Percentiles rank a stretch among this genome's conserved stretches.
Conservation (phyloP, 1,140 invertebrate species). For the Lordiphosa collinella region DNA sequence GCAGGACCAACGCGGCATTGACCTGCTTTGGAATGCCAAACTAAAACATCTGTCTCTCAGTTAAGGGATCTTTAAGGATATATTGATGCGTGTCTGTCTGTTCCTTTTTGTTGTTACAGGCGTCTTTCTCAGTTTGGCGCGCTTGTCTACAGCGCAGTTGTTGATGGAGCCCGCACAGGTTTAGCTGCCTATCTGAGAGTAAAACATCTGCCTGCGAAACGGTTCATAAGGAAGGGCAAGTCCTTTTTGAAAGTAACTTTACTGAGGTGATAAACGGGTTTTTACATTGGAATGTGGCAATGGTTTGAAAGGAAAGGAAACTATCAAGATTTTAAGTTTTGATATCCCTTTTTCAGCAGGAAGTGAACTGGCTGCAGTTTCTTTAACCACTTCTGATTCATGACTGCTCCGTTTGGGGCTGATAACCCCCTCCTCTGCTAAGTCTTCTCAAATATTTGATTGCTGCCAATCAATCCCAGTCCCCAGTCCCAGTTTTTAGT, state of each 20-base stretch:
- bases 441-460: conserved; percentile 58
- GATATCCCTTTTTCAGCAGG: too few species aligned
- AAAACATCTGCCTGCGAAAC: conserved; percentile 55
- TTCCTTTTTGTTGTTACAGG: conserved; percentile 53
- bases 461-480: conserved; percentile 41
- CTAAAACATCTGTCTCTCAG: conserved; percentile 57
- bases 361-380: too few species aligned
- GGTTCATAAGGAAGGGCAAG: conserved; percentile 23
- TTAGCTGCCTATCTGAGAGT: conserved; percentile 17
- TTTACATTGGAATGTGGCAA: conserved; percentile 24
- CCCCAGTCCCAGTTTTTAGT: conserved; percentile 20
- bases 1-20: conserved; percentile 69
- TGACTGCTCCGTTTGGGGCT: conserved; percentile 42
- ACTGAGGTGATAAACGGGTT: conserved; percentile 52
- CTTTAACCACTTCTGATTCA: conserved; percentile 54
- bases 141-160: too few species aligned
- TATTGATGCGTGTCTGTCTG: conserved; percentile 48
- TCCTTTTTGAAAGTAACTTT: conserved; percentile 69
- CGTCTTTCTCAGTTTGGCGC: conserved; percentile 38
- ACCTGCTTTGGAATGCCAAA: conserved; percentile 60
- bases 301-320: conserved; percentile 8
- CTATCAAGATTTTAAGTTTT: not conserved
- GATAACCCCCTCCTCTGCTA: conserved; percentile 28
- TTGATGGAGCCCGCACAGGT: conserved; percentile 66
- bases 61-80: conserved; percentile 40